Conservation (phyloP, 2,113 vertebrate species). For the Rhinoptilus africanus region DNA sequence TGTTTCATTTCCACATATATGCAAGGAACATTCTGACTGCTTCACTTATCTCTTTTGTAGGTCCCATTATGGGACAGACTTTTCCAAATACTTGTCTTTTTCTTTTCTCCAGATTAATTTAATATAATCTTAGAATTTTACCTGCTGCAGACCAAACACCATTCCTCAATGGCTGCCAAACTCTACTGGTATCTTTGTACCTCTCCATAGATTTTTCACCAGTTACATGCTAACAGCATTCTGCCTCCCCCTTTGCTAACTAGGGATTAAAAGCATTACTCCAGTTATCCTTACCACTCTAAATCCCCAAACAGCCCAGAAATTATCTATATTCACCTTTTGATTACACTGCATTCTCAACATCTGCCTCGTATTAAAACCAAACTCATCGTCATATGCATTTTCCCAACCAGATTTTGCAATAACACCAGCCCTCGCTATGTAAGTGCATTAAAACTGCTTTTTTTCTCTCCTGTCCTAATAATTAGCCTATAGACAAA, state of each 20-base stretch:
- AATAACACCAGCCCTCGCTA: background rate
- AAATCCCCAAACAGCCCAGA: background rate
- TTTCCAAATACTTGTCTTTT: background rate
- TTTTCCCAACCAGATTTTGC: background rate
- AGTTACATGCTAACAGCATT: background rate
- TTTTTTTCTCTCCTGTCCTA: background rate
- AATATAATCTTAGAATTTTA: background rate
- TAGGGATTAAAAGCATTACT: background rate
- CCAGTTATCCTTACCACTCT: background rate
- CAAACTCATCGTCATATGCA: background rate
- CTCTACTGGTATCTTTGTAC: background rate
- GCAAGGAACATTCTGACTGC: background rate
- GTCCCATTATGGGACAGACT: background rate
- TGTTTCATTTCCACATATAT: background rate
- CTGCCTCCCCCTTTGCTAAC: background rate
- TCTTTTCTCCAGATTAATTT: background rate
- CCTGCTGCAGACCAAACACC: background rate
- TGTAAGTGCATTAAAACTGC: background rate
- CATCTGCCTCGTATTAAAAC: background rate
- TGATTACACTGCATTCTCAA: background rate
- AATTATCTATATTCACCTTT: background rate
- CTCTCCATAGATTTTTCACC: background rate
- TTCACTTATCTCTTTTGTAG: background rate
- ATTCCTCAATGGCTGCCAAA: background rate
- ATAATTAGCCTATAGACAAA: background rate